Conservation (phyloP, 1,140 invertebrate species). For the Gonatopus flavifemur region DNA sequence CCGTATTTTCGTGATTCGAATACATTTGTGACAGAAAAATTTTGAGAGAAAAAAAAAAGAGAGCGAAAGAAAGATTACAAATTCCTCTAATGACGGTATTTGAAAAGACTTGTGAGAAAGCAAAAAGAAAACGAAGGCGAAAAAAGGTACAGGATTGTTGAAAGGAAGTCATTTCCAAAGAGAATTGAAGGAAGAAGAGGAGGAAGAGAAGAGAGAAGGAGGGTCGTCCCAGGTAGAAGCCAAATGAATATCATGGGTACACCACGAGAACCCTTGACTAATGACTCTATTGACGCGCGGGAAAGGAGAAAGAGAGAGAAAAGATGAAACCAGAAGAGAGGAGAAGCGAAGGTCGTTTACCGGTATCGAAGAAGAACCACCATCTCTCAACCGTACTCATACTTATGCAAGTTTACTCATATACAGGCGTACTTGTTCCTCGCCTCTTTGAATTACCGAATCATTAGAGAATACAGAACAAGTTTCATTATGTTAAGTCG, state of each 20-base stretch:
- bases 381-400: too few relatives aligned
- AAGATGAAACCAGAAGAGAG: constrained; percentile 20
- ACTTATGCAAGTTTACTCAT: too few relatives aligned
- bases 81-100: too few relatives aligned
- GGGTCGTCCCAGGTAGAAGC: constrained; percentile 25
- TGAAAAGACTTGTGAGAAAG: constrained; percentile 10
- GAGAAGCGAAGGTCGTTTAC: constrained; percentile 34
- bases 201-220: constrained; percentile 10
- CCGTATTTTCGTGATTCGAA: too few relatives aligned
- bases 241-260: constrained; percentile 37
- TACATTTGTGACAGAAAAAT: too few relatives aligned
- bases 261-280: constrained; percentile 40
- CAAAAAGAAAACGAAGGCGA: not conserved
- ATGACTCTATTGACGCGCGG: constrained; percentile 44
- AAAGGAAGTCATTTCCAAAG: constrained; percentile 10
- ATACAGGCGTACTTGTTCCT: too few relatives aligned
- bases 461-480: too few relatives aligned
- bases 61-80: not conserved
- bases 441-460: too few relatives aligned
- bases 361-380: constrained; percentile 30
- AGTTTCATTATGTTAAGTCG: too few relatives aligned
- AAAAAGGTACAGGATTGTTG: not conserved
- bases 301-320: too few relatives aligned
- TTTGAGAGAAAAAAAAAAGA: constrained; percentile 1
- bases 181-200: constrained; percentile 5